These are phyloP conservation scores for human (Homo sapiens) DNA, from an alignment of 2,113 vertebrate species.

Conservation along the genomic window GRCh38 chr6:93325001-93325500, in stretches of 20 bases:
- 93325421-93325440: background rate
- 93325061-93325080: background rate
- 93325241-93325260: background rate
- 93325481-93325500: background rate
- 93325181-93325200: background rate
- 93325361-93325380: slow-evolving; percentile 32
- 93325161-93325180: background rate
- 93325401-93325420: background rate
- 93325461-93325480: background rate
- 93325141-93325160: background rate
- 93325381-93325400: background rate
- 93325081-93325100: background rate
- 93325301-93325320: background rate
- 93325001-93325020: background rate
- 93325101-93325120: background rate
- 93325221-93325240: slow-evolving; percentile 19
- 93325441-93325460: background rate
- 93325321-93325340: background rate
- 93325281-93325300: background rate
- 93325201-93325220: background rate
- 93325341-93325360: background rate
- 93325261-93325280: background rate
- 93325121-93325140: background rate
- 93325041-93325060: background rate
- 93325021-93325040: background rate